phyloP scores from a whole-genome alignment of 2,888 invertebrate genomes.

The Zootermopsis nevadensis region DNA sequence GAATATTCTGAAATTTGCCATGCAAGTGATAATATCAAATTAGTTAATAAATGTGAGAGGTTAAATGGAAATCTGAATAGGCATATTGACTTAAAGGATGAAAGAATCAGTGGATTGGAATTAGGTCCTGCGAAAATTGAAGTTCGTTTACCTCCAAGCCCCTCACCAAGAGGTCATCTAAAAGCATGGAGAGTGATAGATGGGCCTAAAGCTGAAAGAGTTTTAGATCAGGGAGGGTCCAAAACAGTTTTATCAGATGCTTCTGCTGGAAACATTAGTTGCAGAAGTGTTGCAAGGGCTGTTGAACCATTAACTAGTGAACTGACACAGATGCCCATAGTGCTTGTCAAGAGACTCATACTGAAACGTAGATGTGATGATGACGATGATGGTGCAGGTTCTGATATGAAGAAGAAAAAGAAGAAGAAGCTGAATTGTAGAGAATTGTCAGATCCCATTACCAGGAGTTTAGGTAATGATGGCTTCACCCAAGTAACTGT shows the following conservation, averaged over 20 bases:
- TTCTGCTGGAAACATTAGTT: neutral
- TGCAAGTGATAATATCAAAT: neutral
- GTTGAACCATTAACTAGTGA: neutral
- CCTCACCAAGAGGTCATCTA: neutral
- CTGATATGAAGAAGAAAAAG: neutral
- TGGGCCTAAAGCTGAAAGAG: slow-evolving; percentile 17
- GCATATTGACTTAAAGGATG: neutral
- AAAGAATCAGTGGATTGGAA: slow-evolving; percentile 35
- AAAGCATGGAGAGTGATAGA: slow-evolving; percentile 44
- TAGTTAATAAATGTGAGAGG: neutral
- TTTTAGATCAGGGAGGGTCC: neutral
- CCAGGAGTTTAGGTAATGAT: neutral
- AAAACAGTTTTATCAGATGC: neutral
- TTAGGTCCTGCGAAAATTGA: slow-evolving; percentile 50
- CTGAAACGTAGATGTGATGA: slow-evolving; percentile 41
- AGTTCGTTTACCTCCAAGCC: slow-evolving; percentile 44
- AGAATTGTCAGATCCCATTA: neutral
- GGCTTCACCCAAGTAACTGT: too few species aligned
- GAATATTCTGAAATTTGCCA: neutral
- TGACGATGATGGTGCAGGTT: slow-evolving; percentile 23
- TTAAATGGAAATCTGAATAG: slow-evolving; percentile 2
- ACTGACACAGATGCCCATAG: slow-evolving; percentile 41
- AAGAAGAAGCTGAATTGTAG: neutral
- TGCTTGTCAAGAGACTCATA: slow-evolving; percentile 48
- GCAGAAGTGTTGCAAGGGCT: neutral